phyloP scores from a whole-genome alignment of 2,888 invertebrate species.

The Ganaspis brasiliensis region DNA sequence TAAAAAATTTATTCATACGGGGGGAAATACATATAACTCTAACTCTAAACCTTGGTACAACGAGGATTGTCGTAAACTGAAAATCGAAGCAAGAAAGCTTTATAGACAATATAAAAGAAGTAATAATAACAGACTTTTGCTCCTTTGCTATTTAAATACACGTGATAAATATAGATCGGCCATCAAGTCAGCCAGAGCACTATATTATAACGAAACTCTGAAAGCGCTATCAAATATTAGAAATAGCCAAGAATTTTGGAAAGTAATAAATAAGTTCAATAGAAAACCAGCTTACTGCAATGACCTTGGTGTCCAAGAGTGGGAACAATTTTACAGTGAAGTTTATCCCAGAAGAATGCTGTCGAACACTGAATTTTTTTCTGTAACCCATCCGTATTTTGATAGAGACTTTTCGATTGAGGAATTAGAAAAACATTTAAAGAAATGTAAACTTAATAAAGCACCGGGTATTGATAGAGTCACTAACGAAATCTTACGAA shows the following conservation, averaged over 20 bases:
- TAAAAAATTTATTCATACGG: neutral
- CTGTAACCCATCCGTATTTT: no score
- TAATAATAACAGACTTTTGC: neutral
- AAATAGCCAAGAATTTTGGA: neutral
- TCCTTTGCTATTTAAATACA: neutral
- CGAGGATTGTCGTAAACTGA: neutral
- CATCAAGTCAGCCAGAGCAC: neutral
- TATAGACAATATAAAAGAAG: constrained; percentile 4
- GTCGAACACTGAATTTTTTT: no score
- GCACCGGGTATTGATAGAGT: no score
- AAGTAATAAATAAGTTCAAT: neutral
- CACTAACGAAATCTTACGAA: no score
- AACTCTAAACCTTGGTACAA: neutral
- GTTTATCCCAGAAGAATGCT: no score
- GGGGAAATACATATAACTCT: neutral
- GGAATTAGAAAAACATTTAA: no score
- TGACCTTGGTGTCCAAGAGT: neutral
- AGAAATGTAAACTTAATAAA: no score
- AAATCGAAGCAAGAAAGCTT: neutral
- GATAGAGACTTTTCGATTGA: no score
- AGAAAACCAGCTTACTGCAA: neutral
- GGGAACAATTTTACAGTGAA: neutral
- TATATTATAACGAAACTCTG: neutral
- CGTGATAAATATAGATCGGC: neutral
- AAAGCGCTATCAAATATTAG: neutral